Evolutionary conservation across 35 echinoderm and acorn worm genomes (phyloP).

Genomic region (Anneissia japonica): DNA sequence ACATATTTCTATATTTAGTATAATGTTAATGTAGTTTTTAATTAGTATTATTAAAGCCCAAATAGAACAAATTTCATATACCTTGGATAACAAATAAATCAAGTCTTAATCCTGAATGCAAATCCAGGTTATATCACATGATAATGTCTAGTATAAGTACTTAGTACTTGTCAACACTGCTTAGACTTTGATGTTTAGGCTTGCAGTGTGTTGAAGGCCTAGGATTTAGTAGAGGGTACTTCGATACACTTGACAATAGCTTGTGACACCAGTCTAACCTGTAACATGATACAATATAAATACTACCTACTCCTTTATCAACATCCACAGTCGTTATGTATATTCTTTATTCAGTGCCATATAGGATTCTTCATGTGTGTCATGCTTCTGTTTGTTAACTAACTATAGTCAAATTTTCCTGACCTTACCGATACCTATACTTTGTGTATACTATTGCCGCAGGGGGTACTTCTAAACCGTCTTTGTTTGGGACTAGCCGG

Average conservation of each 20-base stretch:
- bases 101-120: no score
- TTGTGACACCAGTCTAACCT: not conserved
- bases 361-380: not conserved
- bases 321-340: not conserved
- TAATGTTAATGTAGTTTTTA: no score
- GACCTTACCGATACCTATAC: not conserved
- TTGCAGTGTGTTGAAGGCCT: not conserved
- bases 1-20: no score
- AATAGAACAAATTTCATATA: no score
- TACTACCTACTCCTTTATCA: not conserved
- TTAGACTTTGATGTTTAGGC: not conserved
- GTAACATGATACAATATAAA: not conserved
- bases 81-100: no score
- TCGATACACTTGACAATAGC: not conserved
- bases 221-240: not conserved
- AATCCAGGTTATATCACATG: no score
- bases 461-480: not conserved
- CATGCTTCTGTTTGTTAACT: not conserved
- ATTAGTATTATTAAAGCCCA: no score
- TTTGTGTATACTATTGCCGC: not conserved
- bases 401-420: not conserved
- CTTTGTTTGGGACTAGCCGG: not conserved
- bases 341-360: not conserved
- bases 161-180: not conserved
- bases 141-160: no score